These are phyloP conservation scores for Hapalemur alaotrensis DNA, from an alignment of 2,797 vertebrate species.

Conservation along the genomic window DNA sequence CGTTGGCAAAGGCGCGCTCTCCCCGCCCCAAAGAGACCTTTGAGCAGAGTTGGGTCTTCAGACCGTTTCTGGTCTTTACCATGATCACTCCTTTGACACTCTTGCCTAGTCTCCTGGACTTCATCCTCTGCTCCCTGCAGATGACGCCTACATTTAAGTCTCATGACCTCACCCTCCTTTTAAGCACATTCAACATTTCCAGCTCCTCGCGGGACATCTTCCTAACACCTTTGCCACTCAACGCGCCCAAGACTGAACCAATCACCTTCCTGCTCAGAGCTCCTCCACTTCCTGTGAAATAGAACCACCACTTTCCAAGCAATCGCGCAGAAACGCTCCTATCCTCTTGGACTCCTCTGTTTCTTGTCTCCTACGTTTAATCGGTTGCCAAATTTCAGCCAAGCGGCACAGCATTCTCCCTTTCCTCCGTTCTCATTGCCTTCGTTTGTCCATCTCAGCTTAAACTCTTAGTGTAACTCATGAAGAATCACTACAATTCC, in stretches of 20 bases:
- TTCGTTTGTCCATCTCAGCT: neutral
- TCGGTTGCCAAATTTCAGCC: neutral
- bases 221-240: neutral
- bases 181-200: neutral
- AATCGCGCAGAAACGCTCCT: neutral
- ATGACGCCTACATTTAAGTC: neutral
- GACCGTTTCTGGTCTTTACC: slow-evolving; percentile 1
- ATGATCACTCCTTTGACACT: neutral
- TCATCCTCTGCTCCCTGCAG: neutral
- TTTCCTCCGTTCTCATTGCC: neutral
- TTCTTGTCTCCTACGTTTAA: neutral
- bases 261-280: neutral
- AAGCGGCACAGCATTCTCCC: neutral
- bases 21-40: neutral
- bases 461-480: neutral
- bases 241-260: neutral
- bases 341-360: neutral
- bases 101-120: neutral
- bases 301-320: neutral
- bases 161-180: neutral
- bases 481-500: neutral
- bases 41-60: neutral
- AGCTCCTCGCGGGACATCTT: neutral
- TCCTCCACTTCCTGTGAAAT: neutral
- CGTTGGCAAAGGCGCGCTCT: neutral